Percentiles rank a stretch among this genome's conserved stretches.
Evolutionary conservation across 2,888 invertebrate genomes (phyloP).

Genomic region (Rhagophthalmus giganteus): DNA sequence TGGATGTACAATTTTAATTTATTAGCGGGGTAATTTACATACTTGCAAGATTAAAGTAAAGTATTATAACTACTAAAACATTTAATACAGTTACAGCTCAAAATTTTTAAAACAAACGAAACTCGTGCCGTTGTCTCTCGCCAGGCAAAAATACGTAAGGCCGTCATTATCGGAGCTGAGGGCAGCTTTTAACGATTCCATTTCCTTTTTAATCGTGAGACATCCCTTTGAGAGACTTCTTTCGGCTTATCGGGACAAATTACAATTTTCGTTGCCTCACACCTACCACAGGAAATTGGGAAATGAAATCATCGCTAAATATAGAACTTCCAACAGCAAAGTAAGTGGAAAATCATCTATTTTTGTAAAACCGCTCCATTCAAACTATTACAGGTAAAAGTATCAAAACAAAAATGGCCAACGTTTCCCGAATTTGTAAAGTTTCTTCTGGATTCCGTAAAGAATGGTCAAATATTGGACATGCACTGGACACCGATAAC

Average conservation of each 20-base stretch:
- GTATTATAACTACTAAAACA: not conserved
- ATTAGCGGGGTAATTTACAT: slow-evolving; percentile 67
- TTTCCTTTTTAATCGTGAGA: slow-evolving; percentile 79
- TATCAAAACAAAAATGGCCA: slow-evolving; percentile 61
- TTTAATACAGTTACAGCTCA: slow-evolving; percentile 71
- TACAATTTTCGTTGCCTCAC: slow-evolving; percentile 80
- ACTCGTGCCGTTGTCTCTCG: slow-evolving; percentile 75
- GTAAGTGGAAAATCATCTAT: not conserved
- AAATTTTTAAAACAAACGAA: slow-evolving; percentile 76
- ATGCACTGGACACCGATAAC: slow-evolving; percentile 90
- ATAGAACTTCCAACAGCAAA: slow-evolving; percentile 54
- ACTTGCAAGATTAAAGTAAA: not conserved
- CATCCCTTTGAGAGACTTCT: slow-evolving; percentile 80
- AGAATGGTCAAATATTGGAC: slow-evolving; percentile 67
- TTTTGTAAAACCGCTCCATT: not conserved
- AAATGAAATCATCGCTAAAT: slow-evolving; percentile 74
- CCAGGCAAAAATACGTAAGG: slow-evolving; percentile 77
- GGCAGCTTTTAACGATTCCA: slow-evolving; percentile 74
- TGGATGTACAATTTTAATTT: slow-evolving; percentile 92
- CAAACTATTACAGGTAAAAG: slow-evolving; percentile 37
- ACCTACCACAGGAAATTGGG: slow-evolving; percentile 82
- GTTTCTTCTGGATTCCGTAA: slow-evolving; percentile 73
- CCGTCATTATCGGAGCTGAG: slow-evolving; percentile 71
- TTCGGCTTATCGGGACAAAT: slow-evolving; percentile 83
- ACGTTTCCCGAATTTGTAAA: slow-evolving; percentile 80